Conservation (phyloP, 92 coral and sea anemone genomes). For the Parazoanthus darwini region DNA sequence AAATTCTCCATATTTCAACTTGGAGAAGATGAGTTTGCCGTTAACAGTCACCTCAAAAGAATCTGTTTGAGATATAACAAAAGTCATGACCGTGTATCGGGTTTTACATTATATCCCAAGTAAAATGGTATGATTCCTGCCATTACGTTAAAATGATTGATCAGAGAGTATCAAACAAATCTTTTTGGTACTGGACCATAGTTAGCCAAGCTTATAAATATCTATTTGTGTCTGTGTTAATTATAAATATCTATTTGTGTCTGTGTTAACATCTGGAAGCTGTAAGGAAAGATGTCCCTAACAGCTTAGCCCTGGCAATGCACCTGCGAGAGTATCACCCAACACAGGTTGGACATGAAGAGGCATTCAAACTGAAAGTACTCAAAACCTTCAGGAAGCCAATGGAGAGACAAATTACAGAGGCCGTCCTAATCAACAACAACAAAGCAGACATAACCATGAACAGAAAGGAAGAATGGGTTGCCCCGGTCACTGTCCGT, state of each 20-base stretch:
- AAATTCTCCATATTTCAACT: constrained; percentile 73
- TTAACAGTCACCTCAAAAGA: constrained; percentile 87
- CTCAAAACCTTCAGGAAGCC: background rate
- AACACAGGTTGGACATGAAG: background rate
- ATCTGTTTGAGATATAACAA: constrained; percentile 34
- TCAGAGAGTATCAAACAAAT: background rate
- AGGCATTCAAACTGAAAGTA: background rate
- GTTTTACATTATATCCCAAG: too few relatives aligned
- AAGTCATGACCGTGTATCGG: too few relatives aligned
- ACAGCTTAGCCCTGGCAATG: background rate
- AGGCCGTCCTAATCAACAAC: background rate
- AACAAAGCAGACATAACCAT: background rate
- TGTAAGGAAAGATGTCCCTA: too few relatives aligned
- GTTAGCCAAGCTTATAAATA: too few relatives aligned
- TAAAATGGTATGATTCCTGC: too few relatives aligned
- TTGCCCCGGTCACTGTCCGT: too few relatives aligned
- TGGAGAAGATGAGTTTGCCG: constrained; percentile 77
- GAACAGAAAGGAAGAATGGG: too few relatives aligned
- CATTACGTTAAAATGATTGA: too few relatives aligned
- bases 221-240: too few relatives aligned
- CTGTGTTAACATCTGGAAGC: too few relatives aligned
- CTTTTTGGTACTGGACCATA: background rate
- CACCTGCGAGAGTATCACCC: background rate
- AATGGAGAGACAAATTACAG: background rate
- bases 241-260: too few relatives aligned